A percentile compares a stretch with the other conserved stretches of the same genome.
Conservation (phyloP, 2,113 vertebrate species). For the Heptranchias perlo region DNA sequence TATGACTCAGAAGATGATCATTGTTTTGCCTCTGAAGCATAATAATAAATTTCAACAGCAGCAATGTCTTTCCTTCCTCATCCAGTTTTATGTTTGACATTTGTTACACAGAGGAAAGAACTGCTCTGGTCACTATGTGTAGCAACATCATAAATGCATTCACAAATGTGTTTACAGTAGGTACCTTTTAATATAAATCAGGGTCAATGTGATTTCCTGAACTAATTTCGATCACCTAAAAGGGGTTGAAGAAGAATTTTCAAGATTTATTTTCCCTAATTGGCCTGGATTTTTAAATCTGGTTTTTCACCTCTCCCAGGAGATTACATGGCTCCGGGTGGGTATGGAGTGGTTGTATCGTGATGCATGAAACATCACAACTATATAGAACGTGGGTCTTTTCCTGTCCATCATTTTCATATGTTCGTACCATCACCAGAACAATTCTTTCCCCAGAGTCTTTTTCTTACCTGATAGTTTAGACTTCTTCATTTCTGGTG, state of each 20-base stretch:
- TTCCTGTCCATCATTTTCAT: background rate
- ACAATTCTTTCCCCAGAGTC: background rate
- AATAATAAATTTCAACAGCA: no score
- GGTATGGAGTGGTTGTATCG: background rate
- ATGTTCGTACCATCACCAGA: background rate
- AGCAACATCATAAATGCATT: no score
- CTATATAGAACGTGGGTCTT: background rate
- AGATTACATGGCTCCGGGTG: background rate
- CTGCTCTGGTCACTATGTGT: no score
- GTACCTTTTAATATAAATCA: no score
- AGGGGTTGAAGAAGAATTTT: background rate
- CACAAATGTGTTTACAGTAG: no score
- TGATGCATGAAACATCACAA: background rate
- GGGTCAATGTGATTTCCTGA: no score
- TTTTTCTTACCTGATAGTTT: constrained; percentile 39
- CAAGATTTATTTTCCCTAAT: background rate
- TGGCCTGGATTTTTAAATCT: background rate
- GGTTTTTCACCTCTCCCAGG: background rate
- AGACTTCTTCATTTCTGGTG: constrained; percentile 34
- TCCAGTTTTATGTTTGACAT: no score
- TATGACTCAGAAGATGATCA: no score
- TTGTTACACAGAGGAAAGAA: no score
- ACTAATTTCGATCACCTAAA: no score
- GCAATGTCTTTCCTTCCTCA: no score
- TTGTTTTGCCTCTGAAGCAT: no score